Conservation (phyloP, 2,888 invertebrate species). For the Embidobia sp. region DNA sequence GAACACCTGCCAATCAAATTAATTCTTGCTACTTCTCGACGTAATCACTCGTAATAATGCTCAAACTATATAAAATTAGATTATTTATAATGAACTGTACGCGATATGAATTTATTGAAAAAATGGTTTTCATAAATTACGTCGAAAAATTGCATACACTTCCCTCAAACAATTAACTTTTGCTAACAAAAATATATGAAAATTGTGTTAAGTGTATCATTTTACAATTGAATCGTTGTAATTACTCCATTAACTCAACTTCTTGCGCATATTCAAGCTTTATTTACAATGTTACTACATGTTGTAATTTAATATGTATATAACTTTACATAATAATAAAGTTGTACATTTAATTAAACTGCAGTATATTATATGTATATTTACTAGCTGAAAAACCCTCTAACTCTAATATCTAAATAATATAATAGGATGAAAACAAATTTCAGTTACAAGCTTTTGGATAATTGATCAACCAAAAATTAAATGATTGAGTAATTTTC, state of each 20-base stretch:
- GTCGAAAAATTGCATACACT: neutral
- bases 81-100: too few species aligned
- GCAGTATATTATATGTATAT: too few species aligned
- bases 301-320: slow-evolving; percentile 45
- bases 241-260: neutral
- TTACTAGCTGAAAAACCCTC: too few species aligned
- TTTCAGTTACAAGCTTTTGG: too few species aligned
- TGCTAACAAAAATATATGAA: slow-evolving; percentile 2
- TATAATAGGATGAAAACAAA: too few species aligned
- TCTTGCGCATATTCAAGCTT: slow-evolving; percentile 22
- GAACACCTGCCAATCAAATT: neutral
- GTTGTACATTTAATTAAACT: slow-evolving; percentile 25
- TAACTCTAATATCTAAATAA: too few species aligned
- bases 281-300: slow-evolving; percentile 31
- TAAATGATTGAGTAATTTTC: too few species aligned
- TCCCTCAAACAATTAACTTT: neutral
- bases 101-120: too few species aligned
- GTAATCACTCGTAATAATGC: too few species aligned
- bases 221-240: slow-evolving; percentile 5
- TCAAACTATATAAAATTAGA: too few species aligned
- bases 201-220: neutral
- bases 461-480: too few species aligned
- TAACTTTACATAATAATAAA: slow-evolving; percentile 31
- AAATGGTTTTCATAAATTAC: neutral
- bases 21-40: neutral